Conservation (phyloP, 2,113 vertebrate genomes). For the Antennarius striatus region DNA sequence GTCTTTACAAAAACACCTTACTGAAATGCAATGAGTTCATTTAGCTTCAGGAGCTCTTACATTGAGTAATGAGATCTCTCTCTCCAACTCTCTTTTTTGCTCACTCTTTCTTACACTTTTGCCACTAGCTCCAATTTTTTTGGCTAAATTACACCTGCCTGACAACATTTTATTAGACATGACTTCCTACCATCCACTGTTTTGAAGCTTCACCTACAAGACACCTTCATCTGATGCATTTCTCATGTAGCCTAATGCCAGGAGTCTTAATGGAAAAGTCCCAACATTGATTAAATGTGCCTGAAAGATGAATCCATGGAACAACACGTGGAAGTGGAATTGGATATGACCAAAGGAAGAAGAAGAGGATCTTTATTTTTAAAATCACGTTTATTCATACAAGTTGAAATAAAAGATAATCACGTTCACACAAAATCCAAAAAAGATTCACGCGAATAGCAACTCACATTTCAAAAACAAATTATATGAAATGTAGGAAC, state of each 20-base stretch:
- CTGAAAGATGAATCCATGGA: slow-evolving; percentile 3
- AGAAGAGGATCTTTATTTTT: background rate
- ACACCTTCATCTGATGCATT: slow-evolving; percentile 1
- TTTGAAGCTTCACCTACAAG: background rate
- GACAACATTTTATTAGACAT: background rate
- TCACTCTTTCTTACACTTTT: background rate
- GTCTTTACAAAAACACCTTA: slow-evolving; percentile 1
- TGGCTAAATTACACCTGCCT: background rate
- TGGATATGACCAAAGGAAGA: slow-evolving; percentile 1
- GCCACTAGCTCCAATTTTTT: background rate
- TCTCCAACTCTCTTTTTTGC: background rate
- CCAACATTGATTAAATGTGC: slow-evolving; percentile 17
- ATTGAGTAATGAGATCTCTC: slow-evolving; percentile 4
- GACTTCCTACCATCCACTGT: no score
- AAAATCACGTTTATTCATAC: no score
- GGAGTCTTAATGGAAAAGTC: slow-evolving; percentile 5
- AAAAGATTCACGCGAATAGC: no score
- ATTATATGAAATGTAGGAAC: no score
- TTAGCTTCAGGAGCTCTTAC: slow-evolving; percentile 5
- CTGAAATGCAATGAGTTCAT: background rate
- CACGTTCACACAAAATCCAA: no score
- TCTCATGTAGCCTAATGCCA: background rate
- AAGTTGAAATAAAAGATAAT: no score
- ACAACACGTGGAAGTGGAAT: slow-evolving; percentile 4
- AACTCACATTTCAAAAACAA: no score